These are phyloP conservation scores for Corythucha ciliata DNA, from an alignment of 2,888 invertebrate species.

Conservation along the genomic window DNA sequence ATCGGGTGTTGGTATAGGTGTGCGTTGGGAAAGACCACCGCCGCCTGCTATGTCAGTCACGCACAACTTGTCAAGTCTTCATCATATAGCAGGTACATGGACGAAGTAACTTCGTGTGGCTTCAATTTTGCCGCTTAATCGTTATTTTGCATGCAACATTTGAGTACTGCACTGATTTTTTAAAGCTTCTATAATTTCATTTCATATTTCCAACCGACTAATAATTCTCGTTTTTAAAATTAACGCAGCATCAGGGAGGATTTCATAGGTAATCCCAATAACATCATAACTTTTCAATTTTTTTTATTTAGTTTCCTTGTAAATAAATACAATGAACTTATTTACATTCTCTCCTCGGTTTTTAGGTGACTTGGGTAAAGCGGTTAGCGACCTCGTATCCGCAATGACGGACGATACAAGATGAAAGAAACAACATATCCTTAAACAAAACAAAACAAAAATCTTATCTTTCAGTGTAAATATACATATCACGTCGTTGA, in stretches of 20 bases:
- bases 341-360: conserved; percentile 35
- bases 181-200: conserved; percentile 3
- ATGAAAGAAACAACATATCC: conserved; percentile 23
- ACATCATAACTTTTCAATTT: background rate
- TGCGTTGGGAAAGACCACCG: conserved; percentile 56
- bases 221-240: no score
- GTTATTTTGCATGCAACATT: conserved; percentile 2
- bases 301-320: no score
- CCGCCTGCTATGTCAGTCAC: conserved; percentile 55
- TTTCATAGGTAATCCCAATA: background rate
- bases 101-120: no score
- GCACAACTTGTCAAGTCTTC: conserved; percentile 56
- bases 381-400: conserved; percentile 78
- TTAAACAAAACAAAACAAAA: conserved; percentile 15
- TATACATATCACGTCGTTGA: no score
- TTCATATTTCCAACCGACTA: no score
- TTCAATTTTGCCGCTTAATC: conserved; percentile 8
- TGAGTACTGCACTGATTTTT: conserved; percentile 7
- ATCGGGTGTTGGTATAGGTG: conserved; percentile 25
- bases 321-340: conserved; percentile 29
- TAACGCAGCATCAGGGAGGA: no score
- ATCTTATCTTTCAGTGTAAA: no score
- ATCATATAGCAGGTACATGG: conserved; percentile 68
- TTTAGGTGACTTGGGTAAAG: conserved; percentile 74
- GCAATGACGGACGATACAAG: conserved; percentile 62